Base-by-base conservation (phyloP, 2,888 invertebrate species). In the Pyrrhosoma nymphula region DNA sequence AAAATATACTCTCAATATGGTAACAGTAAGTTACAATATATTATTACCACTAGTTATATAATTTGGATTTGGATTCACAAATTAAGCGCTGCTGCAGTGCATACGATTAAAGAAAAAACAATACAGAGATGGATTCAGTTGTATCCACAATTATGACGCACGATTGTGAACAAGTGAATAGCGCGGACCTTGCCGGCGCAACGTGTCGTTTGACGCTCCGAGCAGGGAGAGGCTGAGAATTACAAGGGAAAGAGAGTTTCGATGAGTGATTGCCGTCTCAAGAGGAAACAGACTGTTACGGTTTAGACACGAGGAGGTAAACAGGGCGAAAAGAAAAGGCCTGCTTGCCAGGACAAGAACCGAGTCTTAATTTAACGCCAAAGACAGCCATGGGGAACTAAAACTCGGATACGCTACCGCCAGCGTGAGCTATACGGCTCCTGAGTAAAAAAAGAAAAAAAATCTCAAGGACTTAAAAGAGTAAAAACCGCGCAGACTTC, bases 221-320 rank as follows among this genome's bases (percentile, higher is more conserved):
- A 30, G 30, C 63, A 30, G 75, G 30, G n/a, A 75, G n/a, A n/a
- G n/a, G n/a, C n/a, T n/a, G n/a, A n/a, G n/a, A n/a, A n/a, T n/a
- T n/a, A n/a, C n/a, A n/a, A n/a, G n/a, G n/a, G n/a, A n/a, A n/a
- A n/a, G n/a, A n/a, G 69, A 82, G 82, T 82, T 35, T 82, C 82
- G 82, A 14, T 23, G 69, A 69, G 26, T 18, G 35, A 82, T 35
- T 82, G 35, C 82, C 30, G 69, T 82, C 82, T 18, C 30, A 0
- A 35, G 26, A 16, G 82, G 82, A 82, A 82, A 82, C 82, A 82
- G 82, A 82, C 82, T 82, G 82, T 82, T 82, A 82, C 82, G 82
- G 18, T 30, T 82, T 35, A 82, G 82, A 82, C 82, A 82, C 82
- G 82, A n/a, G 18, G 82, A 82, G 82, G 30, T 82, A 82, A 82